Evolutionary conservation across 2,888 invertebrate species (phyloP), one percentile per base, ranked within the genome.

Genomic region (Caenorhabditis wallacei): DNA sequence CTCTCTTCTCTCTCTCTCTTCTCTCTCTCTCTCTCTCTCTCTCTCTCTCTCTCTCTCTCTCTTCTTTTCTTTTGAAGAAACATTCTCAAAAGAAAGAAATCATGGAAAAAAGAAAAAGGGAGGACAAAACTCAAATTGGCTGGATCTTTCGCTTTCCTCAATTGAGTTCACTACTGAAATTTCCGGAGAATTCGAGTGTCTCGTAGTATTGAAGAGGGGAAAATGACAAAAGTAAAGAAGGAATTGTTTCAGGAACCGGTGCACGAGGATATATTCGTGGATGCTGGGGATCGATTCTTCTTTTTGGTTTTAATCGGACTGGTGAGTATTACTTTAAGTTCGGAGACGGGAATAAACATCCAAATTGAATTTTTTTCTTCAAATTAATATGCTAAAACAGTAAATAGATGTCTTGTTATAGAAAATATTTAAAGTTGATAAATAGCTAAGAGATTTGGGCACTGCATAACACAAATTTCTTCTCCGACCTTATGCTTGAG

Each of bases 241-340:
- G 37, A 48, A 26, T 18, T 46, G 51, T 86, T 90, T 78, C 75
- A 90, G 90, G 90, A 51, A 86, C 87, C 35, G 90, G 90, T 10
- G 90, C 90, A 2, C 63, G 84, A 22, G 90, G 89, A 37, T 90
- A 85, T 79, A 90, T 90, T 46, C 85, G 90, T 10, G 90, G 90
- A 40, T 90, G 90, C 63, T 90, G 82, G 84, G 80, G 84, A 20
- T 84, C 84, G 1, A 82, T 89, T 11, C 85, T 90, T 30, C 75
- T 88, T 8, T 88, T 85, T 63, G 90, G 90, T 26, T 90, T 90
- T 79, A 90, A 90, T 79, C 66, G 88, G 10, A 89, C 89, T 11
- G 89, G 88, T 80, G 20, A 51, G 74, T 74, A 43, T 24, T 59
- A 8, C 2, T 26, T 53, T n/a, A n/a, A n/a, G n/a, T n/a, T n/a